A percentile compares a stretch with the other conserved stretches of the same genome.
These are phyloP conservation scores for Chaunax sp. DNA, from an alignment of 2,797 vertebrate genomes.

Conservation along the genomic window DNA sequence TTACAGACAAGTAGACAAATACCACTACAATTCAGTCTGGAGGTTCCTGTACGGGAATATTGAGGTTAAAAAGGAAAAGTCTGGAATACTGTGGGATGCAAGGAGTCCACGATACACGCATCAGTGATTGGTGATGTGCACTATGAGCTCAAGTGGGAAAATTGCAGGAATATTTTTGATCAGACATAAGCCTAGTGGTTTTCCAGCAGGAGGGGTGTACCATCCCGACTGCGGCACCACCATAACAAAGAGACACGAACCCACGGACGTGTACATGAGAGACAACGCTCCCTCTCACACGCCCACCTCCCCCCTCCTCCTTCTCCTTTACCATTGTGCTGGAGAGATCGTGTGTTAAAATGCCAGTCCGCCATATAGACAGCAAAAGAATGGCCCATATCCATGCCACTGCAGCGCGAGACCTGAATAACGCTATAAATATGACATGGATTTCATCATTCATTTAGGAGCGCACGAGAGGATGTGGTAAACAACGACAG, in stretches of 20 bases:
- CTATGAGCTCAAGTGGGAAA: background rate
- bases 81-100: background rate
- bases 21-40: too few species aligned
- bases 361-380: background rate
- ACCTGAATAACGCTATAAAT: constrained; percentile 16
- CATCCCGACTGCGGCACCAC: constrained; percentile 79
- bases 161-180: background rate
- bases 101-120: background rate
- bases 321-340: constrained; percentile 36
- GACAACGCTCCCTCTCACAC: constrained; percentile 47
- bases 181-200: background rate
- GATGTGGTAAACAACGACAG: constrained; percentile 4
- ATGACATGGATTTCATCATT: constrained; percentile 35
- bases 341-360: constrained; percentile 26
- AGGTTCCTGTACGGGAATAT: background rate
- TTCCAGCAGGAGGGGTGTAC: constrained; percentile 42
- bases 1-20: too few species aligned
- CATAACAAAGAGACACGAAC: constrained; percentile 78
- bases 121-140: background rate
- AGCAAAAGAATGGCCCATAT: constrained; percentile 36
- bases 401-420: constrained; percentile 19
- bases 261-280: constrained; percentile 62
- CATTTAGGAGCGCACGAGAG: constrained; percentile 13
- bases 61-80: background rate
- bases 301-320: constrained; percentile 51